phyloP scores from a whole-genome alignment of 2,113 vertebrate genomes.

The Ameiurus melas region DNA sequence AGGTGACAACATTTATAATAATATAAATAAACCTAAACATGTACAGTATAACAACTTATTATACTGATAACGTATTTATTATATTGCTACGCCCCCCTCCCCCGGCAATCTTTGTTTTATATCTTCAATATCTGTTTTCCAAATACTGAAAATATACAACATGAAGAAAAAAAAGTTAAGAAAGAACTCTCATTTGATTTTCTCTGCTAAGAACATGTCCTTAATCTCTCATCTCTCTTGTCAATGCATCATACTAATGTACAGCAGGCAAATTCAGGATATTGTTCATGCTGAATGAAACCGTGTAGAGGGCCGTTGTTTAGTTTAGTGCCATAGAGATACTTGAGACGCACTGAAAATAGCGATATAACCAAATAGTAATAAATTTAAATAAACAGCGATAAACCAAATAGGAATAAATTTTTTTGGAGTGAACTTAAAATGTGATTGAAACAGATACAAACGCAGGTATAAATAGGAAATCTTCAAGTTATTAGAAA shows the following conservation, averaged over 20 bases:
- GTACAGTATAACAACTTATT: neutral
- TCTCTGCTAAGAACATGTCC: neutral
- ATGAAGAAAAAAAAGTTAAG: neutral
- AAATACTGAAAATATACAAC: neutral
- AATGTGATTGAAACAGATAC: neutral
- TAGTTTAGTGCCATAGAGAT: neutral
- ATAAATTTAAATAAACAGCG: too few relatives aligned
- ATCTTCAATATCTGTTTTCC: neutral
- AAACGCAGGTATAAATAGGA: neutral
- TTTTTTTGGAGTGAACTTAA: neutral
- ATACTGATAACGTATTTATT: neutral
- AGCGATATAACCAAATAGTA: too few relatives aligned
- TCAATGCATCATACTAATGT: neutral
- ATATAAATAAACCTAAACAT: neutral
- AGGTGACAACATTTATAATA: neutral
- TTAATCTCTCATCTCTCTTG: neutral
- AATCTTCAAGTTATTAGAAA: neutral
- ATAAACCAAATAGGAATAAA: neutral
- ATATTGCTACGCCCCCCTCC: neutral
- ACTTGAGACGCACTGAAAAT: neutral
- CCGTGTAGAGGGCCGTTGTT: neutral
- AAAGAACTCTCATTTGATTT: neutral
- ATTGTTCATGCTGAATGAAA: neutral
- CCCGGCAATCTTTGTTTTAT: neutral
- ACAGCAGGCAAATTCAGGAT: neutral